A percentile compares a stretch with the other conserved stretches of the same genome.
Evolutionary conservation across 2,888 invertebrate genomes (phyloP).

Genomic region (Norana najaformis): DNA sequence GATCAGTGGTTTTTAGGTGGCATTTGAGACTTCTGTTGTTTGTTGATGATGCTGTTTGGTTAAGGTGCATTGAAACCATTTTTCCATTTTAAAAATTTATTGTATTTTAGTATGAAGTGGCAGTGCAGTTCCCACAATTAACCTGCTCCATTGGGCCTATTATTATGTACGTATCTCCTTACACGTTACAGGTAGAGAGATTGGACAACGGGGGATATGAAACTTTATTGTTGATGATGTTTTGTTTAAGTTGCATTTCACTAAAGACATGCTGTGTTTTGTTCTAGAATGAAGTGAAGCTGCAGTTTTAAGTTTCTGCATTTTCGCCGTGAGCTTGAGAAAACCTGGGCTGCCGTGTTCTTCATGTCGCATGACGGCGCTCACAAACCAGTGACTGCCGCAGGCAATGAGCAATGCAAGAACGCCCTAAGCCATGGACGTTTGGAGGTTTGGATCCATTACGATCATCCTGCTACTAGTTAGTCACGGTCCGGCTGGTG

Average conservation of each 20-base stretch:
- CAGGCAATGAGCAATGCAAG: background rate
- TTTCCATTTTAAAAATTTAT: too few species aligned
- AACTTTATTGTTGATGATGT: background rate
- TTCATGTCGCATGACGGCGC: background rate
- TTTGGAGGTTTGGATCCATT: conserved; percentile 2
- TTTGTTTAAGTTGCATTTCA: background rate
- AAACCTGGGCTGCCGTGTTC: background rate
- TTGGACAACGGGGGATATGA: background rate
- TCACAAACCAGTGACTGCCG: background rate
- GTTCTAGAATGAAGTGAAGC: background rate
- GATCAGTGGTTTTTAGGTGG: too few species aligned
- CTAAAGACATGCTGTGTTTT: background rate
- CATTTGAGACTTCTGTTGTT: too few species aligned
- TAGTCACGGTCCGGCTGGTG: conserved; percentile 15
- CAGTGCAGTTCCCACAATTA: background rate
- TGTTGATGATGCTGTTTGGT: too few species aligned
- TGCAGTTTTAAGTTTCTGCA: background rate
- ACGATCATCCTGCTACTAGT: conserved; percentile 4
- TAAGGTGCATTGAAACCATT: too few species aligned
- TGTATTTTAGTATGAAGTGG: background rate
- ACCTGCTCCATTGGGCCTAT: background rate
- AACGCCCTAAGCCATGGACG: conserved; percentile 14
- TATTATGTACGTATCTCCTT: background rate
- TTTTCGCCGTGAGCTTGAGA: background rate
- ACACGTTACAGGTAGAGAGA: background rate